Base-by-base conservation (phyloP, 2,113 vertebrate species). In the Ceyx melanurus region DNA sequence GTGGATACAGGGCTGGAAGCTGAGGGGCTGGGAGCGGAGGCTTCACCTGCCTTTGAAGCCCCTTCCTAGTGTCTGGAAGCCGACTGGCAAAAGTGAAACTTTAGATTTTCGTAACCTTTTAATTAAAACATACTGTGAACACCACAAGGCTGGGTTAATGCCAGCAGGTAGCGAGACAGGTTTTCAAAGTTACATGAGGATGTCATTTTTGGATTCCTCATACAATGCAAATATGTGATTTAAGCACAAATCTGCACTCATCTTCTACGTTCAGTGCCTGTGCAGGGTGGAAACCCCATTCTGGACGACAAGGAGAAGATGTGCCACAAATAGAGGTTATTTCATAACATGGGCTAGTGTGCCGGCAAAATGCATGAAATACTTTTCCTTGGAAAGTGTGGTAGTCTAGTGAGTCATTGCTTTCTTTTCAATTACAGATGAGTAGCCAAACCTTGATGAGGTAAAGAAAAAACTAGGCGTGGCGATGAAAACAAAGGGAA, bases 391-490 rank as follows among this genome's bases (percentile, higher is more conserved):
- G 89, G 70, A 95, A 93, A 96, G 82, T 28, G 31, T 88, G 40
- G 68, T 3, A n/a, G 88, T 82, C 94, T 57, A 84, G 76, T 94
- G 95, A 95, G 87, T 95, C 71, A 96, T 21, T 80, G 78, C 94
- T 92, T 90, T 46, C 92, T 80, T 97, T 93, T 78, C 75, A 87
- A 73, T 82, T 80, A 92, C 87, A 88, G 76, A 91, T 70, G 94
- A 93, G 89, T 87, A 92, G 80, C 85, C 82, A 57, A n/a, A 51
- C 75, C 71, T 90, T 79, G 62, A 15, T 13, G 35, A 86, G 64
- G 82, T n/a, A 91, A 94, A 95, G 88, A 89, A 95, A 92, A 95
- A 96, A 93, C 43, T 74, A 96, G 76, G 82, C 67, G 86, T 97
- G 90, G 83, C 83, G 72, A 76, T 89, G 71, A 60, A 95, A 96